A percentile compares a stretch with the other conserved stretches of the same genome.
These are phyloP conservation scores for Sclerodermus sp. DNA, from an alignment of 2,888 invertebrate species.

Conservation along the genomic window DNA sequence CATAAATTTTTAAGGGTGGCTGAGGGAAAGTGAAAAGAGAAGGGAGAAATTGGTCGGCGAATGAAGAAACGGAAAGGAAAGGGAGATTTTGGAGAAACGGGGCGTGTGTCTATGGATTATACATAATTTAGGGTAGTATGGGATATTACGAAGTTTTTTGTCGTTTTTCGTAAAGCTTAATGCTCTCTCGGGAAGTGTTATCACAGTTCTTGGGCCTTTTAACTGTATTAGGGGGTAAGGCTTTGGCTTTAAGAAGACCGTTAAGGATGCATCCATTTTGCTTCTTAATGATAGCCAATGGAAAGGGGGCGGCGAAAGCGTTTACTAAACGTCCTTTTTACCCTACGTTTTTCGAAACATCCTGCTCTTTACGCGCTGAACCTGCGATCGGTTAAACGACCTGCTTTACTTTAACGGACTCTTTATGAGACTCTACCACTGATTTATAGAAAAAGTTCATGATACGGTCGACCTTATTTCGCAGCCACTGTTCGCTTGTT, in stretches of 20 bases:
- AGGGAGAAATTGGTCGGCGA: not conserved
- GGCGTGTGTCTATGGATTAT: not conserved
- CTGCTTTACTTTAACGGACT: slow-evolving; percentile 20
- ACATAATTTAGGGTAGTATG: not conserved
- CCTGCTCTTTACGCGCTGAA: slow-evolving; percentile 1
- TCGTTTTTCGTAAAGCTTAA: not conserved
- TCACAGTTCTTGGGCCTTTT: not conserved
- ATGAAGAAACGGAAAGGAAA: not conserved
- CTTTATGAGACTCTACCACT: slow-evolving; percentile 15
- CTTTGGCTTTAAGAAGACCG: not conserved
- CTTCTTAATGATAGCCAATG: not conserved
- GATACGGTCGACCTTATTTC: slow-evolving; percentile 24
- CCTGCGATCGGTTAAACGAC: slow-evolving; percentile 25
- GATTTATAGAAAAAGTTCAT: slow-evolving; percentile 35
- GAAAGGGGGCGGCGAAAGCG: not conserved
- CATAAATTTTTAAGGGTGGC: no score
- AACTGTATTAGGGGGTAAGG: not conserved
- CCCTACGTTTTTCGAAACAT: not conserved
- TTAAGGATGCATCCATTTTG: not conserved
- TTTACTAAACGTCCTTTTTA: not conserved
- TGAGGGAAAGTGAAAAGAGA: not conserved
- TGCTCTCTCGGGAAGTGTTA: no score
- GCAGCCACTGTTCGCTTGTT: slow-evolving; percentile 3
- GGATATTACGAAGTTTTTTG: not conserved
- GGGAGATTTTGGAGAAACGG: not conserved